Percentiles rank a stretch among this genome's conserved stretches.
These are phyloP conservation scores for Colletes latitarsis DNA, from an alignment of 1,140 invertebrate species.

Conservation along the genomic window DNA sequence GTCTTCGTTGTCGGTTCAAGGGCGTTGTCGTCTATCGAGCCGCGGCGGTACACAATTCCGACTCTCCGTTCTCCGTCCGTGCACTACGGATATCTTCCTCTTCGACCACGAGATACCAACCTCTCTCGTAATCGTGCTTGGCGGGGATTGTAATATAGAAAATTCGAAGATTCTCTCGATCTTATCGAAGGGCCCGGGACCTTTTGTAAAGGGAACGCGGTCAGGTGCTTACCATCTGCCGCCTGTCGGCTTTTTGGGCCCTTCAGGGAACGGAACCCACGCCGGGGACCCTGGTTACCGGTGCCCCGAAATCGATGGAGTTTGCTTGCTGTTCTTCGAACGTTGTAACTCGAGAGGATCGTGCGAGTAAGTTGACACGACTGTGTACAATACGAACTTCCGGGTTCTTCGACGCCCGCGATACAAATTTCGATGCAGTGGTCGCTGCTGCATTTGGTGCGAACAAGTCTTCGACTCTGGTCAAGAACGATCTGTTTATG, in stretches of 20 bases:
- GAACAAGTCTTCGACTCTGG: no score
- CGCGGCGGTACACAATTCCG: slow-evolving; percentile 13
- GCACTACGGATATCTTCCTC: background rate
- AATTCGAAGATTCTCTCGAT: slow-evolving; percentile 35
- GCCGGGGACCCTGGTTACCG: slow-evolving; percentile 29
- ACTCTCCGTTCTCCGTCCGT: slow-evolving; percentile 23
- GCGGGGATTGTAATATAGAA: slow-evolving; percentile 6
- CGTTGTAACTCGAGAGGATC: slow-evolving; percentile 29
- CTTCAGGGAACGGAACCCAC: slow-evolving; percentile 38
- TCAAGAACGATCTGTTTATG: no score
- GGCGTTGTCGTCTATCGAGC: slow-evolving; percentile 23
- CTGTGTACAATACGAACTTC: slow-evolving; percentile 21
- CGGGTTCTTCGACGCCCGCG: background rate
- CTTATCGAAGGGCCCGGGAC: slow-evolving; percentile 23
- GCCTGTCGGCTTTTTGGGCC: slow-evolving; percentile 28
- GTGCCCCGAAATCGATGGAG: slow-evolving; percentile 12
- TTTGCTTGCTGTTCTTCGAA: slow-evolving; percentile 26
- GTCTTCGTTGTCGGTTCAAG: slow-evolving; percentile 59
- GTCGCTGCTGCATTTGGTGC: background rate
- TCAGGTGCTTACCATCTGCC: slow-evolving; percentile 64
- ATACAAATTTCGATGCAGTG: no score
- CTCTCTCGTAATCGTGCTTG: background rate
- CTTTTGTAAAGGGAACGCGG: slow-evolving; percentile 28
- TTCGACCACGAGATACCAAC: background rate
- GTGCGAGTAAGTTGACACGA: slow-evolving; percentile 30